Percentiles rank a stretch among this genome's conserved stretches.
Evolutionary conservation across 2,888 invertebrate species (phyloP).

Genomic region (Amblyjoppa proteus): DNA sequence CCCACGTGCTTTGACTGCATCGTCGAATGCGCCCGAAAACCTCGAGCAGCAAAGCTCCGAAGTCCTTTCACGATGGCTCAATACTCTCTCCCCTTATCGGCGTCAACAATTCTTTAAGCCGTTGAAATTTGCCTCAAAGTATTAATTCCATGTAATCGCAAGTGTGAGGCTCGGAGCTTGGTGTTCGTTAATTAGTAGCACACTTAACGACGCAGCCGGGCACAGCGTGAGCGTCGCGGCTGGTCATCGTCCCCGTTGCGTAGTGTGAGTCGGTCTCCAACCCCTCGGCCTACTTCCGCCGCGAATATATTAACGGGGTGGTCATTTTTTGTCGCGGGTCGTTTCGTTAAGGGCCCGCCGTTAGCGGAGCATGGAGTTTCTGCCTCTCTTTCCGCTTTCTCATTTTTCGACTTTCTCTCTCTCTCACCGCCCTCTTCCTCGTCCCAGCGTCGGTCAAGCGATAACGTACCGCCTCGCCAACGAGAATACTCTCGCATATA

Average conservation of each 20-base stretch:
- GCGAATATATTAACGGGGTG: conserved; percentile 81
- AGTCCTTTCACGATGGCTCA: not conserved
- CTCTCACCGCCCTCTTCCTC: not conserved
- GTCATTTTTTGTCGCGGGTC: conserved; percentile 76
- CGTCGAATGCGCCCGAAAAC: not conserved
- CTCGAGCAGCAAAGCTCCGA: not conserved
- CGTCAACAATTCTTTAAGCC: not conserved
- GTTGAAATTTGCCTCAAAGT: not conserved
- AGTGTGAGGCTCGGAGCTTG: conserved; percentile 38
- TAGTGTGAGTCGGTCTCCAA: conserved; percentile 69
- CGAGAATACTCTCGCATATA: conserved; percentile 18
- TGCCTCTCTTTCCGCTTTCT: conserved; percentile 58
- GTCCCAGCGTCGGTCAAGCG: not conserved
- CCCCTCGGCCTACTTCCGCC: conserved; percentile 80
- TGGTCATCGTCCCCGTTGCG: conserved; percentile 59
- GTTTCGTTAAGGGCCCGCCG: conserved; percentile 78
- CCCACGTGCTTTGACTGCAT: not conserved
- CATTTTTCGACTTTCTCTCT: conserved; percentile 15
- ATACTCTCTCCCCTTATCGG: not conserved
- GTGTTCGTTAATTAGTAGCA: conserved; percentile 81
- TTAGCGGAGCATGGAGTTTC: conserved; percentile 48
- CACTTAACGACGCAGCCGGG: conserved; percentile 69
- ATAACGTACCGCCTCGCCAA: conserved; percentile 33
- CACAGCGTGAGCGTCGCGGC: conserved; percentile 64
- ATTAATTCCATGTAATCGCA: conserved; percentile 14